phyloP scores from a whole-genome alignment of 2,113 vertebrate genomes.

The Gallinago undulata region DNA sequence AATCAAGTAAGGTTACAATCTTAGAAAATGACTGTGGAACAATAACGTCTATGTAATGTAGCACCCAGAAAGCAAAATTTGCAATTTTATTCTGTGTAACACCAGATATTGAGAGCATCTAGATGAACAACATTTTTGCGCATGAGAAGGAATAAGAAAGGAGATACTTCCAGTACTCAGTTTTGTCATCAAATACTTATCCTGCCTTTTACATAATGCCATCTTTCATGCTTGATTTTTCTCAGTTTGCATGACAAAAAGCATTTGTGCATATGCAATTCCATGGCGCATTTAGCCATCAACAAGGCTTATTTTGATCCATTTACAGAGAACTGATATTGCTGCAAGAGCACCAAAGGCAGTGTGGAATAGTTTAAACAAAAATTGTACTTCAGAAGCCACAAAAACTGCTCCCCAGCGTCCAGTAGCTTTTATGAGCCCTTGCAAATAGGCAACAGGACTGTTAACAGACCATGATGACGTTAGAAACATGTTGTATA shows the following conservation, averaged over 20 bases:
- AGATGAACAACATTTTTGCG: neutral
- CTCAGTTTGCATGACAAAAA: neutral
- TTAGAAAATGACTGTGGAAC: neutral
- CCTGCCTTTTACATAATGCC: neutral
- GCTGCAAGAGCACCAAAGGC: neutral
- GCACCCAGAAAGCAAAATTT: neutral
- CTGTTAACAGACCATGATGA: neutral
- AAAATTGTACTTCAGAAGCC: slow-evolving; percentile 34
- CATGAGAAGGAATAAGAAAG: neutral
- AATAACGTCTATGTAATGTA: neutral
- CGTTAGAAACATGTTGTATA: neutral
- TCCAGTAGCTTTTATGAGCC: slow-evolving; percentile 22
- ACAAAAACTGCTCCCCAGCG: neutral
- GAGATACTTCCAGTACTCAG: neutral
- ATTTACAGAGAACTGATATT: slow-evolving; percentile 25
- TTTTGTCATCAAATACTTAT: neutral
- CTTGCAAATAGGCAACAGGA: slow-evolving; percentile 2
- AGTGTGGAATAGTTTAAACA: neutral
- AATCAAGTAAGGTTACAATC: neutral
- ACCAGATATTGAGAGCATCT: neutral
- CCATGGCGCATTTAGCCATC: neutral
- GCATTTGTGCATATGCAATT: neutral
- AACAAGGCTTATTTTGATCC: slow-evolving; percentile 25
- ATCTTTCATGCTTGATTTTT: neutral
- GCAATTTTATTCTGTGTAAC: neutral